phyloP scores from a whole-genome alignment of 2,797 vertebrate genomes.

The Gouania willdenowi region DNA sequence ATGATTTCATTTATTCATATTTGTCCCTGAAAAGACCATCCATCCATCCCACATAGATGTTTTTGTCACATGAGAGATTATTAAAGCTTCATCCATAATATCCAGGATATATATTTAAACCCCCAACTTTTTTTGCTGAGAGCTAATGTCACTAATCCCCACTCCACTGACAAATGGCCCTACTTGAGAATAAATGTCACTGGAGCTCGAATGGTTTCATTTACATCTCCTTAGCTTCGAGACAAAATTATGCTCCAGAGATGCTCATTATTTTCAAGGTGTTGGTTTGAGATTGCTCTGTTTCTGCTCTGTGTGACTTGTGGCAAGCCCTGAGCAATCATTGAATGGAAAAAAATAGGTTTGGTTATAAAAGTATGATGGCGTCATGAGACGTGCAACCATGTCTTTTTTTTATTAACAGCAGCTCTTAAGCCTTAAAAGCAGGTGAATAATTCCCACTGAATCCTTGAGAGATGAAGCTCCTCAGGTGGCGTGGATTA shows the following conservation, averaged over 20 bases:
- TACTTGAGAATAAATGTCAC: too few species aligned
- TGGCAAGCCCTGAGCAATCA: not conserved
- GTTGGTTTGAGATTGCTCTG: not conserved
- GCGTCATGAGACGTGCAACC: not conserved
- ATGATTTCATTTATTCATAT: too few species aligned
- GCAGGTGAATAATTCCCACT: constrained; percentile 15
- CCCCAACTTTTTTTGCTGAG: too few species aligned
- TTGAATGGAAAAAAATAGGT: not conserved
- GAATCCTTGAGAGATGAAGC: constrained; percentile 18
- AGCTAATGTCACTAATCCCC: too few species aligned
- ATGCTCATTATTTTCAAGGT: not conserved
- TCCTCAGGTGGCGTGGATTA: constrained; percentile 26
- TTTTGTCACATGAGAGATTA: too few species aligned
- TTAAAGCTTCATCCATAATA: too few species aligned
- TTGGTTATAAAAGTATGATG: not conserved
- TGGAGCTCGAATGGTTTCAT: too few species aligned
- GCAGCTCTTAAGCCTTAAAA: constrained; percentile 5
- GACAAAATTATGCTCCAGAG: not conserved
- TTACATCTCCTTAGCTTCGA: not conserved
- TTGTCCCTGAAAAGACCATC: too few species aligned
- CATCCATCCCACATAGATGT: too few species aligned
- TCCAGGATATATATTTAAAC: too few species aligned
- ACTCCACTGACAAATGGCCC: too few species aligned
- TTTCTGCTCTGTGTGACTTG: not conserved
- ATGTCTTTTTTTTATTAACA: not conserved